Base-by-base conservation (phyloP, 2,888 invertebrate genomes). In the Meteorus cinctellus region DNA sequence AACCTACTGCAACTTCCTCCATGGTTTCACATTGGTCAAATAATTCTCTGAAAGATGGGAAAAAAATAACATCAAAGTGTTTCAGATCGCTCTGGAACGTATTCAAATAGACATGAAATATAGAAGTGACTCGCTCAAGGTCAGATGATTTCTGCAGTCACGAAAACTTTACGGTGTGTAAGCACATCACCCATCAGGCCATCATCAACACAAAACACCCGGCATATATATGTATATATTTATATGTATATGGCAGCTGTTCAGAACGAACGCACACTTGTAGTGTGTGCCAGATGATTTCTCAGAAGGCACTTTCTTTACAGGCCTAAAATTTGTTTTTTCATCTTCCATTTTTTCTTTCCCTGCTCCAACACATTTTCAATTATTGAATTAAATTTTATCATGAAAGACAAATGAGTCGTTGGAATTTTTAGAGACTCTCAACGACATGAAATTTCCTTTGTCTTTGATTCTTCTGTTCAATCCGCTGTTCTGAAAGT, bases 231-330 rank as follows among this genome's bases (percentile, higher is more conserved):
- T 55, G 19, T 51, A n/a, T 34, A 34, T 34, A 34, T 34, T 34
- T 48, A 48, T 48, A 48, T 55, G 19, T 55, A 55, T 55, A 55
- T 24, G 55, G 70, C 70, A 70, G 70, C 60, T 70, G 70, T 19
- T 55, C 70, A 41, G n/a, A 24, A 70, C 5, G 55, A 55, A 24
- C 55, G 41, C 60, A 70, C 70, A 70, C 70, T 70, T 70, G 70
- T 70, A 59, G 70, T 70, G 70, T 70, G 70, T 60, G 70, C 70
- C 70, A 70, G 70, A 70, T 70, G 70, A 70, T 70, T 59, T 70
- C 55, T 70, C 31, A 59, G 55, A 70, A 70, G 70, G 14, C 31
- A 24, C 16, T 36, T 41, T 59, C 70, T 36, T 60, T 29, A 34
- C 60, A 19, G 24, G 36, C 41, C 6, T 29, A 16, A 41, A 70